A percentile compares a stretch with the other conserved stretches of the same genome.
phyloP scores from a whole-genome alignment of 2,888 invertebrate species.

The Lasioglossum zephyrum region DNA sequence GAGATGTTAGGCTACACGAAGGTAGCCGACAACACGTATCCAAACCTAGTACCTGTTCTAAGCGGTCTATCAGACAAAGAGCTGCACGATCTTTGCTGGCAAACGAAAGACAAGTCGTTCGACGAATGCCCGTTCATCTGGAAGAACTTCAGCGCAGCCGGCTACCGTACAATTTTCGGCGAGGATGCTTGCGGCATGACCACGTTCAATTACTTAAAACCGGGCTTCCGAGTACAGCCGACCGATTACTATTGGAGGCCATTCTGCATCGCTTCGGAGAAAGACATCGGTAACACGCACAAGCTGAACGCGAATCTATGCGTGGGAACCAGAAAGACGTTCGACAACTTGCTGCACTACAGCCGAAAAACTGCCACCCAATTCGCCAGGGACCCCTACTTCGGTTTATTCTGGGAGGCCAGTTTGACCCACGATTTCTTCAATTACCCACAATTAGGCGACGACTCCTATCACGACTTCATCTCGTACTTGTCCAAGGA shows the following conservation, averaged over 20 bases:
- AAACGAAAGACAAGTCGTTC: conserved; percentile 86
- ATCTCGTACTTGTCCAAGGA: conserved; percentile 85
- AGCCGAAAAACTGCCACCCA: conserved; percentile 87
- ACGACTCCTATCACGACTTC: conserved; percentile 87
- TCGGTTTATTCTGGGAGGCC: conserved; percentile 94
- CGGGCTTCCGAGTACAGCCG: conserved; percentile 91
- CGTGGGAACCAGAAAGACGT: conserved; percentile 89
- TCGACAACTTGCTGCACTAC: conserved; percentile 90
- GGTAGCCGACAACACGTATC: conserved; percentile 97
- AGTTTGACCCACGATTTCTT: conserved; percentile 94
- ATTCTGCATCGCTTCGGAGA: conserved; percentile 89
- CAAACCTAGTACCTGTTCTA: conserved; percentile 93
- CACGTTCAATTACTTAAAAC: conserved; percentile 92
- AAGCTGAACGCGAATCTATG: conserved; percentile 89
- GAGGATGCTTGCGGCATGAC: conserved; percentile 93
- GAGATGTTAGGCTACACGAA: conserved; percentile 96
- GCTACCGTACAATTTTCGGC: conserved; percentile 91
- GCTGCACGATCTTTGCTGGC: conserved; percentile 89
- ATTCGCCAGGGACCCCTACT: conserved; percentile 88
- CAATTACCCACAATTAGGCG: conserved; percentile 91
- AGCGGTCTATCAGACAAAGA: conserved; percentile 90
- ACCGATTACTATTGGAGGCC: conserved; percentile 94
- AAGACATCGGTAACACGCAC: conserved; percentile 88
- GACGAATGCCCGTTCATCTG: conserved; percentile 94
- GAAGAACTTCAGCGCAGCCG: conserved; percentile 90